phyloP scores from a whole-genome alignment of 1,140 invertebrate species.

The Brachionus paranguensis region DNA sequence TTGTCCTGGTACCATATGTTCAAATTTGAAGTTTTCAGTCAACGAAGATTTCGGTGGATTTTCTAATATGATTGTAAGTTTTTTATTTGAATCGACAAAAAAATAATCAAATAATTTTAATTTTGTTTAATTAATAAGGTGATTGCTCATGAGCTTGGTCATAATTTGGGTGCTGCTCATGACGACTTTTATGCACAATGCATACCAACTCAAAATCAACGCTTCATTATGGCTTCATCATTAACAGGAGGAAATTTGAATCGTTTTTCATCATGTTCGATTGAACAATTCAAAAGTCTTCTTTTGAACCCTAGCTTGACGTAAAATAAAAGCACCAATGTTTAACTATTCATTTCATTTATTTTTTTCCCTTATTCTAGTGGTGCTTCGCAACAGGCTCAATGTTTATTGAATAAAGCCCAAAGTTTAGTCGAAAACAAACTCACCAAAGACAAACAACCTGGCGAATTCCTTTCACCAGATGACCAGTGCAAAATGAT shows the following conservation, averaged over 20 bases:
- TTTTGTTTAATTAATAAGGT: neutral
- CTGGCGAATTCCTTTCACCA: neutral
- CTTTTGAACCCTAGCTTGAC: neutral
- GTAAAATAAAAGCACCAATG: neutral
- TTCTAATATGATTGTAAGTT: neutral
- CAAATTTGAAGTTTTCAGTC: neutral
- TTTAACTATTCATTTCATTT: too few relatives aligned
- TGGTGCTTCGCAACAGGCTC: neutral
- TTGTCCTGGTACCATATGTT: neutral
- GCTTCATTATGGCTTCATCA: slow-evolving; percentile 12
- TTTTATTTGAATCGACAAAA: too few relatives aligned
- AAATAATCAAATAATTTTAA: neutral
- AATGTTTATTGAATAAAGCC: neutral
- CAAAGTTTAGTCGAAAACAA: neutral
- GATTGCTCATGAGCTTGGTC: slow-evolving; percentile 25
- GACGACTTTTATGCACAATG: neutral
- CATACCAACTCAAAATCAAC: neutral
- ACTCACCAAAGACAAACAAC: neutral
- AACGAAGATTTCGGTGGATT: slow-evolving; percentile 34
- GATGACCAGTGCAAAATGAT: slow-evolving; percentile 38
- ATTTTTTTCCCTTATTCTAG: neutral
- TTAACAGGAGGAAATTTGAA: neutral
- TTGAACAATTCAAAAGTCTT: neutral
- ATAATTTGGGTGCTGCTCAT: neutral
- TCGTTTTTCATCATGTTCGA: slow-evolving; percentile 17